Percentiles rank a stretch among this genome's conserved stretches.
Evolutionary conservation across 2,888 invertebrate genomes (phyloP).

Genomic region (Bombylius major): DNA sequence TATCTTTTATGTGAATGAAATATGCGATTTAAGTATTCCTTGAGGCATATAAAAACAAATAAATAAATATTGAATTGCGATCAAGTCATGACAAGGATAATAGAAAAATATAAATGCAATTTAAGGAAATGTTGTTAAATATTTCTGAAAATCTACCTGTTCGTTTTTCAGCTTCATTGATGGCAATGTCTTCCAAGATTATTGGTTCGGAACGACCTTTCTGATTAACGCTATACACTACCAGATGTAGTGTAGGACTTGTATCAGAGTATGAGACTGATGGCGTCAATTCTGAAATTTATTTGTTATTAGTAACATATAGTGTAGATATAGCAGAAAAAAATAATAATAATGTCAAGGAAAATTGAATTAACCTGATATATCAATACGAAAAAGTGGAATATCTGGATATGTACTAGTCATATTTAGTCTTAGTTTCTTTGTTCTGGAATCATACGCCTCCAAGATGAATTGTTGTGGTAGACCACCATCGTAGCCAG

Average conservation of each 20-base stretch:
- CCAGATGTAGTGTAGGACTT: constrained; percentile 56
- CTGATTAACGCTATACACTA: constrained; percentile 71
- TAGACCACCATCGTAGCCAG: constrained; percentile 81
- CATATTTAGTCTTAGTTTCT: constrained; percentile 55
- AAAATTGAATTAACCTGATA: constrained; percentile 25
- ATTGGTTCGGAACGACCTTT: constrained; percentile 75
- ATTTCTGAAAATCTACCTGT: constrained; percentile 45
- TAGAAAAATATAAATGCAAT: no score
- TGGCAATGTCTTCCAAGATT: constrained; percentile 71
- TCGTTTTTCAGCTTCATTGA: constrained; percentile 75
- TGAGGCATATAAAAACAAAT: no score
- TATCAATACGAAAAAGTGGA: constrained; percentile 46
- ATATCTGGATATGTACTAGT: constrained; percentile 46
- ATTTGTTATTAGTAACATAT: no score
- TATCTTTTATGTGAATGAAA: no score
- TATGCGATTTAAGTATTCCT: no score
- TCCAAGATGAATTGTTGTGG: constrained; percentile 75
- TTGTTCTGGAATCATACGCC: constrained; percentile 63
- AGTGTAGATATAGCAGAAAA: background rate
- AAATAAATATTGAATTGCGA: no score
- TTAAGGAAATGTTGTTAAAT: no score
- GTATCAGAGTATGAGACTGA: constrained; percentile 35
- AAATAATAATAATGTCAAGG: no score
- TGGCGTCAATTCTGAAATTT: constrained; percentile 30
- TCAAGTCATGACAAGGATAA: no score